These are phyloP conservation scores for Rhombomys opimus DNA, from an alignment of 2,113 vertebrate genomes.

Conservation along the genomic window DNA sequence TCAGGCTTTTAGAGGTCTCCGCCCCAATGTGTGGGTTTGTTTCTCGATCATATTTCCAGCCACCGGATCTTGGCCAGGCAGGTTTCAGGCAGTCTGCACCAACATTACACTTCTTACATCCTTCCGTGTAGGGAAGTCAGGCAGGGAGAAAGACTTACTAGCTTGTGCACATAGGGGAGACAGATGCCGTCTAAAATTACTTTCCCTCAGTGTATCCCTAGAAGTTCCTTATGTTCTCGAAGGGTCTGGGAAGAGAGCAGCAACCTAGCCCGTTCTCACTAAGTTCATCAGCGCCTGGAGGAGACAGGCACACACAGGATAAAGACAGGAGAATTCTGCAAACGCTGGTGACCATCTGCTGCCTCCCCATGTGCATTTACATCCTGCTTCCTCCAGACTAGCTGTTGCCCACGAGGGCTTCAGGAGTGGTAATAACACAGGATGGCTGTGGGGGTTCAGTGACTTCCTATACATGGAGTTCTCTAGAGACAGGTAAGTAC, in stretches of 20 bases:
- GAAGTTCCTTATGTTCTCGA: neutral
- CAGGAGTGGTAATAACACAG: neutral
- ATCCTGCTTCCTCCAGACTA: neutral
- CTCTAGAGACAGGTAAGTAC: neutral
- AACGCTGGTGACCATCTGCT: neutral
- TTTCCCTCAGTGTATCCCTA: neutral
- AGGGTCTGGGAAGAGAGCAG: neutral
- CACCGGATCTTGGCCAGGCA: neutral
- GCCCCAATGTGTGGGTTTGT: neutral
- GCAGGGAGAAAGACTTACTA: conserved; percentile 2
- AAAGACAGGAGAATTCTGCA: neutral
- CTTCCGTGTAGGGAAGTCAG: neutral
- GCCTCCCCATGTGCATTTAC: neutral
- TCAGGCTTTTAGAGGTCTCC: neutral
- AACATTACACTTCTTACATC: neutral
- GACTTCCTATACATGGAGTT: neutral
- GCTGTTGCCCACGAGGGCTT: neutral
- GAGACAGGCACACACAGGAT: neutral
- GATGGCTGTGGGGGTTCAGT: neutral
- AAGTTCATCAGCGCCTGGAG: neutral
- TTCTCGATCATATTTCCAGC: neutral
- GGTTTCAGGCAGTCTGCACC: neutral
- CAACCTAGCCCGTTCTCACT: neutral
- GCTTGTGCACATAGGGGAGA: neutral
- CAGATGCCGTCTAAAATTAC: neutral